phyloP scores from a whole-genome alignment of 2,797 vertebrate genomes.

The Acridotheres tristis region DNA sequence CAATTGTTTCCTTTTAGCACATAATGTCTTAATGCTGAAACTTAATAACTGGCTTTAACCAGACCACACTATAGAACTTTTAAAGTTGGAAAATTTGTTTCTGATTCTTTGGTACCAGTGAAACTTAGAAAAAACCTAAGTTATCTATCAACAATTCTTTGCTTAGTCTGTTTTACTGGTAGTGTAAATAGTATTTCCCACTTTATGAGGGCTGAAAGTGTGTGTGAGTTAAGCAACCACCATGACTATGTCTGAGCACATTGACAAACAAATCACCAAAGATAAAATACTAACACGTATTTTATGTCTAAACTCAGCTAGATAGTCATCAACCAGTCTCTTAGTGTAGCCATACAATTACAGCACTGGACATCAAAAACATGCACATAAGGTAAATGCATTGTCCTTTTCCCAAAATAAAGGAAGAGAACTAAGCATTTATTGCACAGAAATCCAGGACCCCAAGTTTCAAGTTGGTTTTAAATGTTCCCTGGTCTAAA shows the following conservation, averaged over 20 bases:
- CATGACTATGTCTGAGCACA: rapidly evolving
- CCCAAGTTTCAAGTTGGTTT: background rate
- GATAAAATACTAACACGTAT: background rate
- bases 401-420: background rate
- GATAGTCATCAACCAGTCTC: background rate
- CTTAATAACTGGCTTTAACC: background rate
- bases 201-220: rapidly evolving
- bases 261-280: background rate
- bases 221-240: background rate
- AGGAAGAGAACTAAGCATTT: background rate
- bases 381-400: background rate
- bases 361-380: background rate
- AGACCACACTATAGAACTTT: background rate
- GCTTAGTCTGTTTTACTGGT: background rate
- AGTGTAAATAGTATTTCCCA: background rate
- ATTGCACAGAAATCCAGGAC: background rate
- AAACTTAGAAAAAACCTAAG: background rate
- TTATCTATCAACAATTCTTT: background rate
- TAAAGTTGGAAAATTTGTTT: background rate
- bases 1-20: background rate
- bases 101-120: background rate
- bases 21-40: background rate
- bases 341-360: background rate
- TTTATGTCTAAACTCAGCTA: background rate
- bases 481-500: background rate